phyloP scores from a whole-genome alignment of 64 coral and sea anemone genomes.

The Trachythela sp. region DNA sequence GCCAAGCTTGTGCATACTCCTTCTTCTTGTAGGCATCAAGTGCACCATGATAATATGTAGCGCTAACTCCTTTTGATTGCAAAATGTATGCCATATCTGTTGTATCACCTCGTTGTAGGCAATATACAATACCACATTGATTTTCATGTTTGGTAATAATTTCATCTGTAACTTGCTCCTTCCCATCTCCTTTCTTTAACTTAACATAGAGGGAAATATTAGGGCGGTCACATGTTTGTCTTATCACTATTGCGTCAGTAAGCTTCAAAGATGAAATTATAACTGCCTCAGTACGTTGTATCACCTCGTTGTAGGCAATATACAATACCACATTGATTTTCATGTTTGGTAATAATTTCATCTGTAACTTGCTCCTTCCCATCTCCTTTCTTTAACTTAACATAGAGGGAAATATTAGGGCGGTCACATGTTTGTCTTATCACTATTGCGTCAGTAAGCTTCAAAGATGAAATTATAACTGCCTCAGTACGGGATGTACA shows the following conservation, averaged over 20 bases:
- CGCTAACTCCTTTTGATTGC: neutral
- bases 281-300: no score
- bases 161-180: neutral
- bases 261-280: neutral
- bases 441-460: neutral
- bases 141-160: no score
- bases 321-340: no score
- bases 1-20: neutral
- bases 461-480: neutral
- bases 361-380: neutral
- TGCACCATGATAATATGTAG: constrained; percentile 11
- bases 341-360: neutral
- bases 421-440: neutral
- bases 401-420: neutral
- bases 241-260: neutral
- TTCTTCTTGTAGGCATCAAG: constrained; percentile 1
- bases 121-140: neutral
- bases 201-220: neutral
- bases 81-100: neutral
- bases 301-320: neutral
- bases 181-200: neutral
- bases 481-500: neutral
- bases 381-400: neutral
- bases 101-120: neutral
- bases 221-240: neutral